Conservation (phyloP, 2,797 vertebrate species). For the Alcedo atthis region DNA sequence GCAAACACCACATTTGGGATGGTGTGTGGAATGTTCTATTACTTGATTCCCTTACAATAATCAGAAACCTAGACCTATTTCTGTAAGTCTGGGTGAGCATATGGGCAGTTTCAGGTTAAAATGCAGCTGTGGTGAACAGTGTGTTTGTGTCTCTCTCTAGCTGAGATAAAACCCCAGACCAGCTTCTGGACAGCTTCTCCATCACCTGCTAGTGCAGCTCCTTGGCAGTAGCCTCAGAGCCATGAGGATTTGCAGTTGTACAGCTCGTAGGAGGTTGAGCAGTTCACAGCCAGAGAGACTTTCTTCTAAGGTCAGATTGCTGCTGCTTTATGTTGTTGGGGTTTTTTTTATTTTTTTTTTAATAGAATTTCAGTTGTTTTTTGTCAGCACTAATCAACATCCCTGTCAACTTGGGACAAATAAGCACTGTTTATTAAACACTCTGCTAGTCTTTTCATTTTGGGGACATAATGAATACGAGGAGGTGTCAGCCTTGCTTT, state of each 20-base stretch:
- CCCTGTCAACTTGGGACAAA: neutral
- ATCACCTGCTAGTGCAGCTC: neutral
- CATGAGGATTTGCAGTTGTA: neutral
- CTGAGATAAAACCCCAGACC: neutral
- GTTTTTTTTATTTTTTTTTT: neutral
- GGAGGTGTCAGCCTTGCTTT: neutral
- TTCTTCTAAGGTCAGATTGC: neutral
- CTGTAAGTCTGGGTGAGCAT: neutral
- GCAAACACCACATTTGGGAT: neutral
- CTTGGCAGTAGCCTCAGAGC: neutral
- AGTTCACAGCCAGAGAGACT: neutral
- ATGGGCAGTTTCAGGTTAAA: fast-evolving
- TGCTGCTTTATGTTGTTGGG: neutral
- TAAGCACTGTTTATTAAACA: neutral
- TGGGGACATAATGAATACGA: neutral
- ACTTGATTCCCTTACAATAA: neutral
- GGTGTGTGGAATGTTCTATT: fast-evolving
- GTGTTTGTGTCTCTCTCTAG: neutral
- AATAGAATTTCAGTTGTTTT: neutral
- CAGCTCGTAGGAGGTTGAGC: neutral
- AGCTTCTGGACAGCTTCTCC: neutral
- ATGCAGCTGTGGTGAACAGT: neutral
- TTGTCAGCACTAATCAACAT: neutral
- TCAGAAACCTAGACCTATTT: neutral
- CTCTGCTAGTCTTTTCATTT: neutral